Evolutionary conservation across 2,888 invertebrate genomes (phyloP).

Genomic region (Agrenia bidenticulata): DNA sequence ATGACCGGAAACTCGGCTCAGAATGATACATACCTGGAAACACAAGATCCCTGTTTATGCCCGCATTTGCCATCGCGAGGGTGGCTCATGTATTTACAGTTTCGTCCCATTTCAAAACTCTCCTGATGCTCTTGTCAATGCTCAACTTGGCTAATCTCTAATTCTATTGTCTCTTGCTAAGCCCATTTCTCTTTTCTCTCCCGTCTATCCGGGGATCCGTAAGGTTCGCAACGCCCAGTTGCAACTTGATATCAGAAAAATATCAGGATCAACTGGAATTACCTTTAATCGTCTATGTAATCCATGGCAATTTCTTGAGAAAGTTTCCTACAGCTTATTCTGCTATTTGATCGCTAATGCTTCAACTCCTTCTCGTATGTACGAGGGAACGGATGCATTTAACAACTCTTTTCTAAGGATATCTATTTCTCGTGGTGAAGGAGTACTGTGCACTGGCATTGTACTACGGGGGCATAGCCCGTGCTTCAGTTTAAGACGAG

Average conservation of each 20-base stretch:
- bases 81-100: slow-evolving; percentile 2
- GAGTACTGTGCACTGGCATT: background rate
- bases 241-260: background rate
- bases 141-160: background rate
- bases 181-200: too few species aligned
- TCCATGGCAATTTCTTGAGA: slow-evolving; percentile 6
- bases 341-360: slow-evolving; percentile 1
- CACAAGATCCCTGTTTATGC: too few species aligned
- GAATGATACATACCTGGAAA: too few species aligned
- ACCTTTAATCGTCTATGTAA: slow-evolving; percentile 23
- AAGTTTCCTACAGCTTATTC: slow-evolving; percentile 5
- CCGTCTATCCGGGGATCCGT: too few species aligned
- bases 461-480: background rate
- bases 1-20: too few species aligned
- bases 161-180: slow-evolving; percentile 7
- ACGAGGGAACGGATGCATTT: background rate
- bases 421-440: background rate
- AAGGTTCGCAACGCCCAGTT: too few species aligned
- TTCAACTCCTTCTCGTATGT: too few species aligned
- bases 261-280: slow-evolving; percentile 6
- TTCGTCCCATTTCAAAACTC: slow-evolving; percentile 5
- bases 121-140: slow-evolving; percentile 4
- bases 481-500: slow-evolving; percentile 3
- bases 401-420: background rate
- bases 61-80: too few species aligned